phyloP scores from a whole-genome alignment of 1,140 invertebrate genomes.

The Zaprionus gabonicus region DNA sequence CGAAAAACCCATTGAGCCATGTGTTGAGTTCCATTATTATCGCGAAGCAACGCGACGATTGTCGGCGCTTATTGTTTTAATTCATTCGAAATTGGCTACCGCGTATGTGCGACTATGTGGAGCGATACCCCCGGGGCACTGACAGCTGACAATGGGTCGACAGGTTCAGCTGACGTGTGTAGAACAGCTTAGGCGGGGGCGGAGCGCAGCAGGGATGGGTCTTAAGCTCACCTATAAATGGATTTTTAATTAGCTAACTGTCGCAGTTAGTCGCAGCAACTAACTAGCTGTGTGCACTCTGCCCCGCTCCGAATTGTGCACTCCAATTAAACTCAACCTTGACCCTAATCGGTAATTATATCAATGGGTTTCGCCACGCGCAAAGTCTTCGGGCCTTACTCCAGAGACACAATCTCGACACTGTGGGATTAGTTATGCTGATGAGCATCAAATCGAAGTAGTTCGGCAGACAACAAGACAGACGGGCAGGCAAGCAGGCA shows the following conservation, averaged over 20 bases:
- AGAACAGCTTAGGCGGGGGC: not conserved
- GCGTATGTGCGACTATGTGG: conserved; percentile 20
- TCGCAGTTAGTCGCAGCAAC: conserved; percentile 26
- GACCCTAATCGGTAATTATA: conserved; percentile 76
- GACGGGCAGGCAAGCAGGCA: conserved; percentile 24
- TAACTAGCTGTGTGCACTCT: conserved; percentile 26
- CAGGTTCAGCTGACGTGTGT: conserved; percentile 31
- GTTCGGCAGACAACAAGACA: conserved; percentile 48
- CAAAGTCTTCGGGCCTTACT: conserved; percentile 39
- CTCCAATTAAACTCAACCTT: conserved; percentile 69
- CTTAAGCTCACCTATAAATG: conserved; percentile 53
- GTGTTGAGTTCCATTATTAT: conserved; percentile 60
- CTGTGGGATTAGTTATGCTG: conserved; percentile 59
- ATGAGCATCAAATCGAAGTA: conserved; percentile 70
- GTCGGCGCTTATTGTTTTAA: conserved; percentile 78
- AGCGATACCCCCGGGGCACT: conserved; percentile 14
- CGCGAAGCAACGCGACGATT: conserved; percentile 41
- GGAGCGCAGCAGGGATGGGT: conserved; percentile 14
- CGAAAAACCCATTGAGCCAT: conserved; percentile 59
- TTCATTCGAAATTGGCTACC: conserved; percentile 41
- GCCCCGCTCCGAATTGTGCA: conserved; percentile 9
- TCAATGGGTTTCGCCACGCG: conserved; percentile 55
- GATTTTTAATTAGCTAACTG: conserved; percentile 70
- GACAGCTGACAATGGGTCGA: conserved; percentile 39
- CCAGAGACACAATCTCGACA: conserved; percentile 51